Percentiles rank a stretch among this genome's conserved stretches.
phyloP scores from a whole-genome alignment of 2,113 vertebrate genomes.

The Labrus mixtus region DNA sequence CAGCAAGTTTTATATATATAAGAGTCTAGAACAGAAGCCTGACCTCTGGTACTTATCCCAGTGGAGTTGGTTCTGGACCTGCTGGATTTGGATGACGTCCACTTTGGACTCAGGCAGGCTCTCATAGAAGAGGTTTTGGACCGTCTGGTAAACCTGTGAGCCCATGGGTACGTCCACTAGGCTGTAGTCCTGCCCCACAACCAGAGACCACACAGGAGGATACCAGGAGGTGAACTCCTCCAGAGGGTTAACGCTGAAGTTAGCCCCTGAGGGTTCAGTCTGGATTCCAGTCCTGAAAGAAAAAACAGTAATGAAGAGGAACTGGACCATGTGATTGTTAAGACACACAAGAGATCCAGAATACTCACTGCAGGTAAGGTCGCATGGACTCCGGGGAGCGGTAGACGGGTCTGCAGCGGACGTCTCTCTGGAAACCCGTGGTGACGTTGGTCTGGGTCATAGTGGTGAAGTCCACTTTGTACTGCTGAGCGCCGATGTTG shows the following conservation, averaged over 20 bases:
- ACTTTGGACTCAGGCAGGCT: conserved; percentile 54
- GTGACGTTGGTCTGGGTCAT: conserved; percentile 64
- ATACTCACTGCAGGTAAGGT: conserved; percentile 58
- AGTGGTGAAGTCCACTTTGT: conserved; percentile 65
- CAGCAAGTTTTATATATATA: not conserved
- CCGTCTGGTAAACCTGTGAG: conserved; percentile 12
- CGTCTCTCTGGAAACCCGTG: conserved; percentile 28
- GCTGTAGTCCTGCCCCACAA: conserved; percentile 41
- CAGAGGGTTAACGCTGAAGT: conserved; percentile 70
- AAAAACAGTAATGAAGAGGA: not conserved
- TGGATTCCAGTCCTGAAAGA: conserved; percentile 53
- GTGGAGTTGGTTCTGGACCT: conserved; percentile 75
- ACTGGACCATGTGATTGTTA: not conserved
- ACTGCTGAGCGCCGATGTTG: not conserved
- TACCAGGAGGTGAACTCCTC: conserved; percentile 71
- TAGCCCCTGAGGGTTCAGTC: not conserved
- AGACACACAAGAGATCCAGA: not conserved
- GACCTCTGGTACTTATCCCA: conserved; percentile 80
- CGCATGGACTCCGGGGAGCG: conserved; percentile 46
- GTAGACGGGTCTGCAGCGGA: conserved; percentile 64
- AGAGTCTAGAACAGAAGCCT: not conserved
- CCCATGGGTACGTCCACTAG: conserved; percentile 55
- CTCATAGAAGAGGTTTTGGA: conserved; percentile 54
- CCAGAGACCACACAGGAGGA: conserved; percentile 64
- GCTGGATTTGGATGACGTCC: conserved; percentile 69